A percentile compares a stretch with the other conserved stretches of the same genome.
phyloP scores from a whole-genome alignment of 2,888 invertebrate species.

The Steinernema scapterisci region DNA sequence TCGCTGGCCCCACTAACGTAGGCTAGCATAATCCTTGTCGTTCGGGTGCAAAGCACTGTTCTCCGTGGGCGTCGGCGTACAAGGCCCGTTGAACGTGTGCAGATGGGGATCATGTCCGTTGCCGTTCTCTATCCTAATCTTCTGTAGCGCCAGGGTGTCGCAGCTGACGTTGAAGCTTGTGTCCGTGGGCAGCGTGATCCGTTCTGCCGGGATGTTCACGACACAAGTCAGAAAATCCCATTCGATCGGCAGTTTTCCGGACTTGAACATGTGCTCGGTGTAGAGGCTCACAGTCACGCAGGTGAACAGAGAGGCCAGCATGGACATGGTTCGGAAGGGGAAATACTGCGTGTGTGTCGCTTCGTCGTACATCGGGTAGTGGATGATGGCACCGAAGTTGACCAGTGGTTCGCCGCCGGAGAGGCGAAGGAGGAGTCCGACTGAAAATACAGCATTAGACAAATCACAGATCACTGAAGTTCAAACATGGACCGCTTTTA shows the following conservation, averaged over 20 bases:
- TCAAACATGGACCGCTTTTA: background rate
- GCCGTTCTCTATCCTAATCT: conserved; percentile 38
- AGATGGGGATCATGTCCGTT: conserved; percentile 21
- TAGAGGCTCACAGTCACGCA: conserved; percentile 74
- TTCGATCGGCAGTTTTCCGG: conserved; percentile 57
- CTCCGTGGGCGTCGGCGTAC: conserved; percentile 28
- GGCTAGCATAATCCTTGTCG: conserved; percentile 30
- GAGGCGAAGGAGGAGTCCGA: conserved; percentile 74
- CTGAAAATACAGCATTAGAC: conserved; percentile 38
- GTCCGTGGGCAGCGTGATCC: conserved; percentile 61
- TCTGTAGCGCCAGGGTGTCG: conserved; percentile 54
- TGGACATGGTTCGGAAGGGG: conserved; percentile 93
- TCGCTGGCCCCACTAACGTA: background rate
- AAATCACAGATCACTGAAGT: background rate
- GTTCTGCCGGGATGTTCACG: conserved; percentile 62
- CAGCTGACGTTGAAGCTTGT: conserved; percentile 61
- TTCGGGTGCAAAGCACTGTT: conserved; percentile 34
- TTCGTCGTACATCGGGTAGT: conserved; percentile 78
- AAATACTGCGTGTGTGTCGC: conserved; percentile 78
- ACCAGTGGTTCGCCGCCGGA: conserved; percentile 86
- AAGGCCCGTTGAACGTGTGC: conserved; percentile 4
- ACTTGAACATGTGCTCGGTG: conserved; percentile 55
- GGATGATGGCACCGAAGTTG: conserved; percentile 81
- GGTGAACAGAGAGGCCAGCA: conserved; percentile 83
- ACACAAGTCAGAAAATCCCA: conserved; percentile 64